phyloP scores from a whole-genome alignment of 2,888 invertebrate genomes.

The Ctenicera cuprea region DNA sequence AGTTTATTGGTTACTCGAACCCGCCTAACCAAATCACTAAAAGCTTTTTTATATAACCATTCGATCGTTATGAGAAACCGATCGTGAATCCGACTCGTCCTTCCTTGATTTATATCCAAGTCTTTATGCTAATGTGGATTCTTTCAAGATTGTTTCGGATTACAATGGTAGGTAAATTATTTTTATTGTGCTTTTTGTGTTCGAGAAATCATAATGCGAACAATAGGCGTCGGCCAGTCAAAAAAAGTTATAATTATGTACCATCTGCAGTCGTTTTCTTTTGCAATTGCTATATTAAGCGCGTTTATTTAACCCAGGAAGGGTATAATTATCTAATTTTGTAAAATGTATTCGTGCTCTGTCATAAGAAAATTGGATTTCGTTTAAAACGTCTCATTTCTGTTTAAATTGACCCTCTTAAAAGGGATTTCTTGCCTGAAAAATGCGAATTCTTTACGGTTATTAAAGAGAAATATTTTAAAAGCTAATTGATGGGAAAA shows the following conservation, averaged over 20 bases:
- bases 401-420: not conserved
- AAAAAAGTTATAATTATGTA: conserved; percentile 4
- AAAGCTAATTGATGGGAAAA: not conserved
- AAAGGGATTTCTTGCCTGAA: not conserved
- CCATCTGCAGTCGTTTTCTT: conserved; percentile 1
- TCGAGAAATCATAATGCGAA: conserved; percentile 18
- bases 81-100: conserved; percentile 37
- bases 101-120: conserved; percentile 28
- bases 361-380: conserved; percentile 21
- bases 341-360: conserved; percentile 3
- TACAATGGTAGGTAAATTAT: conserved; percentile 29
- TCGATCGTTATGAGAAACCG: conserved; percentile 54
- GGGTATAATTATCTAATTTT: conserved; percentile 37
- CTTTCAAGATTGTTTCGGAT: conserved; percentile 30
- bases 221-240: conserved; percentile 4
- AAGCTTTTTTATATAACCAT: conserved; percentile 58
- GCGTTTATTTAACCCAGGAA: conserved; percentile 9
- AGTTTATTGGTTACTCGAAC: conserved; percentile 25
- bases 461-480: conserved; percentile 23
- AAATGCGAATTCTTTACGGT: conserved; percentile 26
- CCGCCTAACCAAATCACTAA: conserved; percentile 55
- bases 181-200: conserved; percentile 24
- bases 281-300: conserved; percentile 12
- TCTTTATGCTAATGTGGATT: conserved; percentile 41
- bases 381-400: conserved; percentile 25